Base-by-base conservation (phyloP, 2,113 vertebrate genomes). In the Nycticryphes semicollaris region DNA sequence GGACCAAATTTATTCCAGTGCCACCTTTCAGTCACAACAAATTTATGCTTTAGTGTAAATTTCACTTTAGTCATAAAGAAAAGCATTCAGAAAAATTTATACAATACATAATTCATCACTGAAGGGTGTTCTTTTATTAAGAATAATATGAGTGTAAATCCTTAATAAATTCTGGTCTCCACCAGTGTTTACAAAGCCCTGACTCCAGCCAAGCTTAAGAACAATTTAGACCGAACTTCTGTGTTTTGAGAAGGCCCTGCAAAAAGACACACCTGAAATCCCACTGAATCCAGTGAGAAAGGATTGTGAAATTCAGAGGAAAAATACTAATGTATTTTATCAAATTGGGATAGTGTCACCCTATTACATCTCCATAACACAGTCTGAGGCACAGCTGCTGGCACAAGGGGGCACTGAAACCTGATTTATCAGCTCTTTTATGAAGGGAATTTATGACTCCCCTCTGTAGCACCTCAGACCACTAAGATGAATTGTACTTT, bases 41-140 rank as follows among this genome's bases (percentile, higher is more conserved):
- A 88, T 43, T 73, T 18, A 47, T 53, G 24, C 33, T 95, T 63
- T 0, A 5, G 50, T 21, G 8, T 27, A 2, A 6, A 45, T 54
- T 89, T 86, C 12, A 9, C 24, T 81, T 94, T n/a, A 87, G 84
- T 84, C 92, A 95, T n/a, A 67, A 78, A 45, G 56, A 85, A 73
- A 83, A 88, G 77, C 5, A 78, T 48, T 17, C 15, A 37, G 56
- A 70, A 35, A n/a, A 82, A 67, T 47, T 57, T 48, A 28, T 39
- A 15, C n/a, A 60, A 81, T 78, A 24, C 57, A 78, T 89, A 84
- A 96, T 89, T 96, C 64, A 91, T 89, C 47, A 0, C 45, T 33
- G 68, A 41, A 9, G 37, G 11, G 27, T 4, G 54, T 83, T 54
- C 89, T 93, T 73, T 93, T 70, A 91, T 93, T 70, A 81, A 81